Evolutionary conservation across 2,797 vertebrate genomes (phyloP).

Genomic region (Argya squamiceps): DNA sequence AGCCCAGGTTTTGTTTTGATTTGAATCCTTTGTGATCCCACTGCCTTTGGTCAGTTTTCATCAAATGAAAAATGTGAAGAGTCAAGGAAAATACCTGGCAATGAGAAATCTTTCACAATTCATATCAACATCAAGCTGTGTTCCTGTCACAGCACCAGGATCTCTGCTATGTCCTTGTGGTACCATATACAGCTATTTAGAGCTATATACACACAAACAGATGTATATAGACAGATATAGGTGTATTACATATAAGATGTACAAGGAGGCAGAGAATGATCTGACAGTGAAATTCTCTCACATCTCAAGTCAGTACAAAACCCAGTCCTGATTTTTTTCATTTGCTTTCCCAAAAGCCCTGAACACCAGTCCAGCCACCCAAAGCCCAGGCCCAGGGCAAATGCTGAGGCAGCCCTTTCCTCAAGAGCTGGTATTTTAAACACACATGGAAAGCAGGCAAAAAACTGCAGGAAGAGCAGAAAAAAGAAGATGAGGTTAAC

Average conservation of each 20-base stretch:
- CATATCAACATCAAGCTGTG: not conserved
- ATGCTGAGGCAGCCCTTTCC: not conserved
- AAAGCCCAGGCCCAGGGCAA: not conserved
- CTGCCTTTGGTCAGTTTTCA: not conserved
- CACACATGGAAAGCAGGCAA: not conserved
- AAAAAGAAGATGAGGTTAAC: not conserved
- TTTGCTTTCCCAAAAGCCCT: not conserved
- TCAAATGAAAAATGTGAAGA: not conserved
- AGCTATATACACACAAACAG: not conserved
- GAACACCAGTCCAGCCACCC: not conserved
- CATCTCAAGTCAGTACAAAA: not conserved
- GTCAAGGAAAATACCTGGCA: not conserved
- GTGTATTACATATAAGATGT: not conserved
- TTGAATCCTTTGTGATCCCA: not conserved
- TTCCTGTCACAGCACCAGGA: not conserved
- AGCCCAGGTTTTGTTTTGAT: not conserved
- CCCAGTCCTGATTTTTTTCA: not conserved
- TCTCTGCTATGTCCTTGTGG: not conserved
- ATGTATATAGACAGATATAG: accelerated
- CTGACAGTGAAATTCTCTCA: not conserved
- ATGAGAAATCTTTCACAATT: not conserved
- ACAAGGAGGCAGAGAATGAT: not conserved
- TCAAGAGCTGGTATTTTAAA: not conserved
- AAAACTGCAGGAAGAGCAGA: not conserved
- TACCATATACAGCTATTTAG: not conserved